phyloP scores from a whole-genome alignment of 2,797 vertebrate species.

The Acipenser ruthenus region DNA sequence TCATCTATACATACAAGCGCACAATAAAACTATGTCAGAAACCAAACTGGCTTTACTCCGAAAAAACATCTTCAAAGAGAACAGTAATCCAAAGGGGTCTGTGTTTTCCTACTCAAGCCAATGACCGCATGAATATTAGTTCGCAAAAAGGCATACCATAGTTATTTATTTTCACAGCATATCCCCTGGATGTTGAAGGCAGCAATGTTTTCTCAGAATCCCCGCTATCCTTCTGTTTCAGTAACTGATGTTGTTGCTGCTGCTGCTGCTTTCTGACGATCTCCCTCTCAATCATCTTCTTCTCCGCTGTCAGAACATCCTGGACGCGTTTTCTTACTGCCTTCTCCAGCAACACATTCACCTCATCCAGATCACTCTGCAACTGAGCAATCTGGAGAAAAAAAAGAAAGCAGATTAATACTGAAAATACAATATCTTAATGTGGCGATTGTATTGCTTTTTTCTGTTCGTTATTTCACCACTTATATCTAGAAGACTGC shows the following conservation, averaged over 20 bases:
- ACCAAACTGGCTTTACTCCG: no score
- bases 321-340: slow-evolving; percentile 69
- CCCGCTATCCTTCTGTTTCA: slow-evolving; percentile 46
- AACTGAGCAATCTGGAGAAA: slow-evolving; percentile 59
- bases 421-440: neutral
- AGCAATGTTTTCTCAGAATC: slow-evolving; percentile 46
- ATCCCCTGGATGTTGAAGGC: slow-evolving; percentile 48
- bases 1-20: no score
- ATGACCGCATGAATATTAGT: neutral
- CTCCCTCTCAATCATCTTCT: slow-evolving; percentile 78
- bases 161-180: slow-evolving; percentile 90
- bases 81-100: no score
- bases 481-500: no score
- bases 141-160: slow-evolving; percentile 61
- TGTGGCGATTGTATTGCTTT: neutral
- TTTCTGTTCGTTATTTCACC: no score
- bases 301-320: slow-evolving; percentile 71
- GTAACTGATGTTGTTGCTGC: slow-evolving; percentile 56
- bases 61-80: no score
- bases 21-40: no score
- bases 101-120: no score
- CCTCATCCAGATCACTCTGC: slow-evolving; percentile 79
- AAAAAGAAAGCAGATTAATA: neutral
- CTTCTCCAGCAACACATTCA: slow-evolving; percentile 64
- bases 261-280: slow-evolving; percentile 63